Conservation (phyloP, 2,888 invertebrate genomes). For the Nephrotoma guestfalica region DNA sequence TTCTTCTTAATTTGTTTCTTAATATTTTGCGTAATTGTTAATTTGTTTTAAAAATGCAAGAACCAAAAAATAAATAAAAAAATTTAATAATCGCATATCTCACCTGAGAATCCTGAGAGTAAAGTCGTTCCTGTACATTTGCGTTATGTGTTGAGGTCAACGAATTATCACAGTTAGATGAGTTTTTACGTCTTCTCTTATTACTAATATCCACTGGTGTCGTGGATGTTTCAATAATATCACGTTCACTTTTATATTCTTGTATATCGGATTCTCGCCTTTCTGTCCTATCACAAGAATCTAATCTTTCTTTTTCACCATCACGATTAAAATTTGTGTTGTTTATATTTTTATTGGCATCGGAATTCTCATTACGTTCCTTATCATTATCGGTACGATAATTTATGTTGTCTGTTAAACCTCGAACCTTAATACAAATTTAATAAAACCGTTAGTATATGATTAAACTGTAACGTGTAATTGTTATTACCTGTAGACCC, state of each 20-base stretch:
- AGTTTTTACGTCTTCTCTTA: constrained; percentile 40
- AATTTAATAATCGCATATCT: constrained; percentile 8
- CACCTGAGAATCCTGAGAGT: constrained; percentile 51
- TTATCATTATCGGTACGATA: constrained; percentile 31
- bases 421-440: constrained; percentile 38
- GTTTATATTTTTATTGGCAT: not conserved
- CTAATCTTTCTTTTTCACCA: constrained; percentile 21
- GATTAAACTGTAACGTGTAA: not conserved
- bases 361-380: constrained; percentile 9
- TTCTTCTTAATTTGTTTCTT: not conserved
- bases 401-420: constrained; percentile 59
- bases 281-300: constrained; percentile 27
- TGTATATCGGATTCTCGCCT: constrained; percentile 26
- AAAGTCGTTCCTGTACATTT: constrained; percentile 43
- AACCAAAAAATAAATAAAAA: too few relatives aligned
- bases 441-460: not conserved
- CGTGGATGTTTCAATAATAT: constrained; percentile 26
- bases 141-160: constrained; percentile 40
- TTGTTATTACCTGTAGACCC: constrained; percentile 56
- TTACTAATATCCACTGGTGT: constrained; percentile 36
- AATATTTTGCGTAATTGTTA: not conserved
- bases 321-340: constrained; percentile 20
- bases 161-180: constrained; percentile 49
- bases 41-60: not conserved
- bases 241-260: constrained; percentile 37